Conservation (phyloP, 2,888 invertebrate species). For the Halocaridina rubra region DNA sequence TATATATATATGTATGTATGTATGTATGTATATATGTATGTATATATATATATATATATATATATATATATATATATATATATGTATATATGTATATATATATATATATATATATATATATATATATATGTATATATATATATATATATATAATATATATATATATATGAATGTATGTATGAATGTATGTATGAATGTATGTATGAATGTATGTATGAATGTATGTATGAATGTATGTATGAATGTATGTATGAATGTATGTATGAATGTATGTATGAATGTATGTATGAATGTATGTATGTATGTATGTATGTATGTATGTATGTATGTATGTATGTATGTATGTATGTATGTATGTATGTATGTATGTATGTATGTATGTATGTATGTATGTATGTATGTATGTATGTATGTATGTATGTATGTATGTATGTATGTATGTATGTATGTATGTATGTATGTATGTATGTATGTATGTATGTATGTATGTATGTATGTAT, state of each 20-base stretch:
- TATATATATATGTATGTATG: slow-evolving; percentile 7
- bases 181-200: too few species aligned
- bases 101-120: slow-evolving; percentile 1
- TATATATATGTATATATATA: background rate
- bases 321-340: too few species aligned
- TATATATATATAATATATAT: background rate
- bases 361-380: too few species aligned
- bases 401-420: too few species aligned
- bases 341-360: too few species aligned
- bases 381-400: too few species aligned
- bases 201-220: background rate
- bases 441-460: too few species aligned
- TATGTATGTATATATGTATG: background rate
- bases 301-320: too few species aligned
- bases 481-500: too few species aligned
- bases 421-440: too few species aligned
- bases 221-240: background rate
- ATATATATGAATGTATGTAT: background rate
- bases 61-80: background rate
- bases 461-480: too few species aligned
- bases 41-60: background rate
- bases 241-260: background rate
- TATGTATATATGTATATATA: background rate
- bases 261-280: background rate
- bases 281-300: too few species aligned